Evolutionary conservation across 2,113 vertebrate genomes (phyloP).

Genomic region (Dromas ardeola): DNA sequence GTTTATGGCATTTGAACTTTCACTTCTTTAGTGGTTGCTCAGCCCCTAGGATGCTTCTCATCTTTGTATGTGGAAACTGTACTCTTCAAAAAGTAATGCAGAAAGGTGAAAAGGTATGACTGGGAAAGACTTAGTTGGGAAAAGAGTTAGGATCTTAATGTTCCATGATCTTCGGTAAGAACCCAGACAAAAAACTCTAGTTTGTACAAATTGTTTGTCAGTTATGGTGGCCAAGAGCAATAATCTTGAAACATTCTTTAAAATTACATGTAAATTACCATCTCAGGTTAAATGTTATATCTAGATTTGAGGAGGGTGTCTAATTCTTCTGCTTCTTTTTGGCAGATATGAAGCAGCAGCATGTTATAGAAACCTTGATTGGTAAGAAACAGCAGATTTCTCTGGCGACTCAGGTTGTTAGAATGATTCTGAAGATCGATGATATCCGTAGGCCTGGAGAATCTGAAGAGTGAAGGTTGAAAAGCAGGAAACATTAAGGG

Average conservation of each 20-base stretch:
- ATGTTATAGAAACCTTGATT: constrained; percentile 96
- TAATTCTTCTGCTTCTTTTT: not conserved
- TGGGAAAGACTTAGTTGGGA: not conserved
- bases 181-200: not conserved
- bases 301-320: not conserved
- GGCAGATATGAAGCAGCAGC: constrained; percentile 96
- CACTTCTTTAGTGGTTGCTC: not conserved
- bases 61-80: not conserved
- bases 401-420: constrained; percentile 94
- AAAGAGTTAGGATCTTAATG: not conserved
- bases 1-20: not conserved
- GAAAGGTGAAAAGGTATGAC: not conserved
- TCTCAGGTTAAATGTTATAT: rapidly evolving
- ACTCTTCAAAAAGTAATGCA: not conserved
- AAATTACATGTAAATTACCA: not conserved
- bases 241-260: not conserved
- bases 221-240: not conserved
- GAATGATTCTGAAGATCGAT: constrained; percentile 98
- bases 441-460: constrained; percentile 94
- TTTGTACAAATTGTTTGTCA: not conserved
- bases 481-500: not conserved
- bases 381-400: constrained; percentile 97
- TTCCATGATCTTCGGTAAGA: not conserved
- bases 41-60: not conserved
- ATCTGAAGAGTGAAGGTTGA: constrained; percentile 82